Base-by-base conservation (phyloP, 2,888 invertebrate species). In the Rhogogaster chlorosoma region DNA sequence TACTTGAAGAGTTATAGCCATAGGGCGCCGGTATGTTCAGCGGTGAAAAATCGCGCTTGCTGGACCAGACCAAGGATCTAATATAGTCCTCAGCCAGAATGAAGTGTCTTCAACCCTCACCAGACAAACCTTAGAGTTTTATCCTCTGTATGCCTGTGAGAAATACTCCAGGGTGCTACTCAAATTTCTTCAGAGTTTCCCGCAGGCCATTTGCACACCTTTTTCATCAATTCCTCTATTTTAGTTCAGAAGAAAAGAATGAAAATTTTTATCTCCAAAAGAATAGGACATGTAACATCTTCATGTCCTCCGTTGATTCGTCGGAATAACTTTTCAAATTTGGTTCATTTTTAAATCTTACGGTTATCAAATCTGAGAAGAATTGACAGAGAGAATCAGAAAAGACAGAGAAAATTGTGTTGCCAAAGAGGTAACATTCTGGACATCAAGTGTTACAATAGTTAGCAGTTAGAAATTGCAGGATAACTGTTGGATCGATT, bases 31-130 rank as follows among this genome's bases (percentile, higher is more conserved):
- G 77, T 32, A 77, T 53, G 49, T 29, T 29, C 32, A 29, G 36
- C 77, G 49, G 77, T 77, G 77, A 53, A 32, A 77, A 53, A 77
- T 77, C 53, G 49, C 77, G 49, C n/a, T 53, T 18, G 53, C 57
- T 61, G 80, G 80, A 61, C 57, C 61, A 80, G 38, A 49, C 61
- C 38, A 89, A 89, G 87, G 88, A 89, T 91, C 87, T 88, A 88
- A 88, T 90, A 90, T 89, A 89, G 89, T 90, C 90, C 91, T 90
- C 87, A 88, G 89, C 86, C 87, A 90, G 91, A 87, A 91, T 90
- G 90, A 91, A 92, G 92, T 91, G 89, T 88, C 87, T 32, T 53
- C 53, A 32, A 53, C 18, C 32, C 53, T n/a, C 61, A 36, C 61
- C 61, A 38, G 61, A 61, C 57, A 9, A 61, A 80, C 61, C n/a